Base-by-base conservation (phyloP, 2,888 invertebrate species). In the Agrilus biguttatus region DNA sequence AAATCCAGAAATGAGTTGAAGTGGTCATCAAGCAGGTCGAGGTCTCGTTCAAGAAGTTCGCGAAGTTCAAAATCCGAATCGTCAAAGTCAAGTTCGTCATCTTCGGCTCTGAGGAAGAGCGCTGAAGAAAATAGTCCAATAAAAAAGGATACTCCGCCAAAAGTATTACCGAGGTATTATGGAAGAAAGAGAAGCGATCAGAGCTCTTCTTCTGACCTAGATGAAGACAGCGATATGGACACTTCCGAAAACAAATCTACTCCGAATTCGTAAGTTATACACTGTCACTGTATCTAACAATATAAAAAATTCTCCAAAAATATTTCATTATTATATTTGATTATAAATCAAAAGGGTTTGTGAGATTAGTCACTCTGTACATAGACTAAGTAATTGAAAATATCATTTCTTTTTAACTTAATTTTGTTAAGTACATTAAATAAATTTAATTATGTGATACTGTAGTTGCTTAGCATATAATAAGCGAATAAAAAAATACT, bases 131-230 rank as follows among this genome's bases (percentile, higher is more conserved):
- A 49, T 43, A 40, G 49, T 51, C 40, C 61, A 5, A 41, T 47
- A 44, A 59, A 55, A 40, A 46, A 45, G 33, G 53, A 53, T 40
- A 53, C 60, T 28, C 57, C 61, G 8, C 61, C 61, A 4, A 63
- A 58, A 47, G 54, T 65, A 5, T 54, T 71, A 2, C 70, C 72
- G 42, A 66, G 75, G 44, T 76, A 76, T 54, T 76, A 76, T 52
- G 76, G 76, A 19, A 62, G 75, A 35, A 72, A 69, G 50, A 69
- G 69, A 45, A 73, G 71, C 33, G 69, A 72, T 50, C 68, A 70
- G 36, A 71, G 73, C 33, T 72, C 73, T 1, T 69, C 70, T 10
- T 69, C 70, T 7, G 68, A 67, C 40, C 58, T 67, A 19, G 64
- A 62, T 36, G 58, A 56, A 42, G 44, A 52, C 32, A 55, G 59